These are phyloP conservation scores for Bradypodion ventrale DNA, from an alignment of 2,797 vertebrate species.

Conservation along the genomic window DNA sequence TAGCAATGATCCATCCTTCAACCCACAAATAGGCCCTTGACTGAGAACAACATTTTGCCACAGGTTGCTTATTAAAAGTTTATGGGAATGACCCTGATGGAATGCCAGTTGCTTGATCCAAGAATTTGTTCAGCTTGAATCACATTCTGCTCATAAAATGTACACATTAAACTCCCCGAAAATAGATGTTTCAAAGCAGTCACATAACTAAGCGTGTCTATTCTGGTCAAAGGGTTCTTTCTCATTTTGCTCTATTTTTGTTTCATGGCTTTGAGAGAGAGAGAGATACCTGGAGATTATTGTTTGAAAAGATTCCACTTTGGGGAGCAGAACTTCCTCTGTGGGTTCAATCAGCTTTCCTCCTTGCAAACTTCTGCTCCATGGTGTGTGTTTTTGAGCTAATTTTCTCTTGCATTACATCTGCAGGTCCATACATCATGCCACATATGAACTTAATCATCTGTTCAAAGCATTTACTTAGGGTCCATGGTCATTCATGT, in stretches of 20 bases:
- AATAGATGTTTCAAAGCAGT: slow-evolving; percentile 29
- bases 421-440: not conserved
- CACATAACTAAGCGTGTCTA: slow-evolving; percentile 23
- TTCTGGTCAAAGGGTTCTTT: slow-evolving; percentile 50
- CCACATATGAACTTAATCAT: not conserved
- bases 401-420: not conserved
- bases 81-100: slow-evolving; percentile 26
- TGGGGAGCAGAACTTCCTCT: slow-evolving; percentile 39
- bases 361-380: slow-evolving; percentile 30
- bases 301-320: slow-evolving; percentile 52
- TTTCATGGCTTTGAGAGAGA: no score
- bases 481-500: not conserved
- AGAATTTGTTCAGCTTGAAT: slow-evolving; percentile 26
- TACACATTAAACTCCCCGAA: slow-evolving; percentile 41
- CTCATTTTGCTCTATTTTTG: slow-evolving; percentile 46
- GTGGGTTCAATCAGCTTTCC: slow-evolving; percentile 29
- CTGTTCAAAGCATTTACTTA: not conserved
- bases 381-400: not conserved
- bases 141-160: slow-evolving; percentile 43
- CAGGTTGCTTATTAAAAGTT: not conserved
- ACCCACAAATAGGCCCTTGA: not conserved
- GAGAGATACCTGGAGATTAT: slow-evolving; percentile 51
- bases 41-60: not conserved
- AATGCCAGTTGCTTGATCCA: slow-evolving; percentile 36
- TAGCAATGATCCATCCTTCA: not conserved